Percentiles rank a stretch among this genome's conserved stretches.
These are phyloP conservation scores for Panopea generosa DNA, from an alignment of 2,888 invertebrate genomes.

Conservation along the genomic window DNA sequence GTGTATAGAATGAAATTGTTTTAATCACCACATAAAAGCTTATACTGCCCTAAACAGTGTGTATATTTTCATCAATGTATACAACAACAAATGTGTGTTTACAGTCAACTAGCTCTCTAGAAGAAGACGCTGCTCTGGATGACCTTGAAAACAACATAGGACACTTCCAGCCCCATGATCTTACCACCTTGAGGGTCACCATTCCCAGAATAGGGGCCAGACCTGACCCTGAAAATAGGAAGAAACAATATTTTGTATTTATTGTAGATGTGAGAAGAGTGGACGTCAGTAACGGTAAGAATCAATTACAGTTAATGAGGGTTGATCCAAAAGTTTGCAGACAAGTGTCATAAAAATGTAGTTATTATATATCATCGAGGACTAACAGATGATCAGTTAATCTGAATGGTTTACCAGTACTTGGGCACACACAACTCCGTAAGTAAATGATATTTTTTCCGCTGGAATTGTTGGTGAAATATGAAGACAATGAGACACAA, in stretches of 20 bases:
- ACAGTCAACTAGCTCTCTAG: slow-evolving; percentile 71
- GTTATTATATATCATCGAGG: neutral
- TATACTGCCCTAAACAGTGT: too few species aligned
- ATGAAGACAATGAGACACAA: too few species aligned
- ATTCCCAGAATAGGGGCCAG: slow-evolving; percentile 87
- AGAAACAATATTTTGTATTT: slow-evolving; percentile 85
- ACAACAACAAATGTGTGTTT: neutral
- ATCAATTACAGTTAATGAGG: neutral
- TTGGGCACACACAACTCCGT: too few species aligned
- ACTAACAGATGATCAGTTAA: too few species aligned
- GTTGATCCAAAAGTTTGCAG: neutral
- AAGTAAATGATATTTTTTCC: too few species aligned
- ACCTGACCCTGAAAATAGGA: slow-evolving; percentile 84
- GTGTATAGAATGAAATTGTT: too few species aligned
- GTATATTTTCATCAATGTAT: too few species aligned
- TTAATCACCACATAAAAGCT: too few species aligned
- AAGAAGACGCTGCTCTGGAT: slow-evolving; percentile 54
- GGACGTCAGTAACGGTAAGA: slow-evolving; percentile 74
- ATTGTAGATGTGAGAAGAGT: slow-evolving; percentile 85
- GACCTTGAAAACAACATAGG: slow-evolving; percentile 53
- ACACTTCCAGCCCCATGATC: slow-evolving; percentile 86
- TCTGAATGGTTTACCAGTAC: too few species aligned
- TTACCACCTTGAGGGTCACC: slow-evolving; percentile 89
- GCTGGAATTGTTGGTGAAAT: too few species aligned
- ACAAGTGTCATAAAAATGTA: neutral